These are phyloP conservation scores for Caenorhabditis doughertyi DNA, from an alignment of 2,888 invertebrate genomes.

Conservation along the genomic window DNA sequence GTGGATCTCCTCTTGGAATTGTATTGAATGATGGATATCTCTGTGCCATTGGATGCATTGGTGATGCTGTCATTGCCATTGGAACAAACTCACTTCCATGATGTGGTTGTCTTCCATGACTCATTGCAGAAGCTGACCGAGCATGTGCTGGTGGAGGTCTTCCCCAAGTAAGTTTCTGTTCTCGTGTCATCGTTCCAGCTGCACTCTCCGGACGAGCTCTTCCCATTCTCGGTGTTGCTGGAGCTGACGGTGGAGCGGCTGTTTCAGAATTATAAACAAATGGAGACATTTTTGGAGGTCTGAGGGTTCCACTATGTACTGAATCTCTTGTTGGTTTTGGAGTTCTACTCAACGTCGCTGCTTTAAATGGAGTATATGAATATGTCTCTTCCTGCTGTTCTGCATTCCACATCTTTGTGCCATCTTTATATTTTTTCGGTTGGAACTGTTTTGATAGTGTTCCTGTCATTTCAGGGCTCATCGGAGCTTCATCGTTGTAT, in stretches of 20 bases:
- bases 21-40: constrained; percentile 53
- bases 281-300: constrained; percentile 58
- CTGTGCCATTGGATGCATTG: constrained; percentile 51
- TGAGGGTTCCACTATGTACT: constrained; percentile 60
- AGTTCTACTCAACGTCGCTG: constrained; percentile 53
- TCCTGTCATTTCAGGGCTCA: constrained; percentile 36
- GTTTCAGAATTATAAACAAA: constrained; percentile 43
- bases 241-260: constrained; percentile 52
- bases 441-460: constrained; percentile 65
- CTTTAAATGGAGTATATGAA: constrained; percentile 64
- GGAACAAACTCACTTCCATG: constrained; percentile 54
- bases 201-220: constrained; percentile 60
- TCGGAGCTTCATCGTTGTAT: constrained; percentile 18
- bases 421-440: constrained; percentile 63
- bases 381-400: constrained; percentile 45
- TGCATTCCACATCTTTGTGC: constrained; percentile 53
- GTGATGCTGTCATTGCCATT: constrained; percentile 27
- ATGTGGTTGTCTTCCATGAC: constrained; percentile 44
- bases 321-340: constrained; percentile 59
- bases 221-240: constrained; percentile 50
- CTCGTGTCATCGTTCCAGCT: constrained; percentile 59
- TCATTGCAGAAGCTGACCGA: constrained; percentile 63
- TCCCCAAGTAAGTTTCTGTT: constrained; percentile 64
- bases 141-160: constrained; percentile 45
- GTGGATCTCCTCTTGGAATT: constrained; percentile 41